Base-by-base conservation (phyloP, 92 coral and sea anemone genomes). In the Phenganax marumi region DNA sequence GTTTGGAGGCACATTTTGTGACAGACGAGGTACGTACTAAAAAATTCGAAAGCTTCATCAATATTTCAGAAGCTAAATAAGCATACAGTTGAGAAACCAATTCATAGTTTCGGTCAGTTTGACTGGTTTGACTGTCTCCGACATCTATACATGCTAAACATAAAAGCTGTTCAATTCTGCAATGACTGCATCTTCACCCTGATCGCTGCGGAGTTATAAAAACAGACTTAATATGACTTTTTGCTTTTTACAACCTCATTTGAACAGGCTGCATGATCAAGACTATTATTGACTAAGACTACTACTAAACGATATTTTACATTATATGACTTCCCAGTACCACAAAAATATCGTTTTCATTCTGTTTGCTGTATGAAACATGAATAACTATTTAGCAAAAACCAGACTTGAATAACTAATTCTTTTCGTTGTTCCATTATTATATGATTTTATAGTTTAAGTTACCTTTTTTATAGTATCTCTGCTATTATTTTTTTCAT, bases 1-100 rank as follows among this genome's bases (percentile, higher is more conserved):
- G n/a, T 70, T 26, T 70, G 75, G 52, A 70, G 75, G 75, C 26
- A 70, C 10, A 26, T 70, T 70, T 43, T 70, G 75, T 49, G 75
- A 70, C n/a, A 43, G 54, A 33, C 25, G 54, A 70, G 75, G 75
- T 70, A 70, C 10, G 51, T 70, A 3, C 46, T 33, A 1, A 5
- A 33, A 33, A 5, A 6, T 70, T 33, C 23, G n/a, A 9, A 10
- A 12, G 51, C 39, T 46, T 16, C 26, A 18, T 25, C 54, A 22
- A 22, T 24, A 0, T 13, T 14, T 66, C 43, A 24, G 19, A 26
- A 18, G n/a, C 9, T 68, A 0, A 16, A n/a, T n/a, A n/a, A n/a
- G n/a, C n/a, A n/a, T n/a, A n/a, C n/a, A 58, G 21, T 14, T 58
- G 8, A 25, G 73, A 68, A 25, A 8, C 63, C 16, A 9, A 25